These are phyloP conservation scores for Bombus impatiens DNA, from an alignment of 1,140 invertebrate species.

Conservation along the genomic window DNA sequence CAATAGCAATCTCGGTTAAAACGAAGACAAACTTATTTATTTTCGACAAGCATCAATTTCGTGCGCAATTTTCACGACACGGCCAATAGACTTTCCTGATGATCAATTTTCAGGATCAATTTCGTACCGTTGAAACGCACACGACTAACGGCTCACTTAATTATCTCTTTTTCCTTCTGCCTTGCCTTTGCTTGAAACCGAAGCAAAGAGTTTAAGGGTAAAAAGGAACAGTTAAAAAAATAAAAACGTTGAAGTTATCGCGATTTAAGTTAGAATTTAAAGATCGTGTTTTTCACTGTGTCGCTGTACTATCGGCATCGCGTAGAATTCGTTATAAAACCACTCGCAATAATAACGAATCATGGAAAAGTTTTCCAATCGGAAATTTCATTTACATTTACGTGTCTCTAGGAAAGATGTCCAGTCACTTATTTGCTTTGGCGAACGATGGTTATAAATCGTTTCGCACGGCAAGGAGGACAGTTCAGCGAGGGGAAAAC, in stretches of 20 bases:
- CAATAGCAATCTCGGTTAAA: too few species aligned
- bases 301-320: not conserved
- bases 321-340: too few species aligned
- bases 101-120: constrained; percentile 75
- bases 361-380: not conserved
- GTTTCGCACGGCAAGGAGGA: not conserved
- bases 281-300: too few species aligned
- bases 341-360: not conserved
- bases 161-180: not conserved
- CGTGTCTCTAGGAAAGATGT: not conserved
- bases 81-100: constrained; percentile 51
- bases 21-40: not conserved
- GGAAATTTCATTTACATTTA: not conserved
- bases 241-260: too few species aligned
- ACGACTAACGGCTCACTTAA: constrained; percentile 58
- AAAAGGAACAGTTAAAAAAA: too few species aligned
- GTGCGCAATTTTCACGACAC: constrained; percentile 44
- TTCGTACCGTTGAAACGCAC: constrained; percentile 71
- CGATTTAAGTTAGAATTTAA: too few species aligned
- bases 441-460: constrained; percentile 19
- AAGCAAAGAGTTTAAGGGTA: too few species aligned
- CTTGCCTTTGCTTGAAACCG: too few species aligned
- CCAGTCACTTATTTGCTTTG: not conserved
- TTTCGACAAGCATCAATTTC: not conserved
- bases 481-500: not conserved